Evolutionary conservation across 2,797 vertebrate genomes (phyloP).

Genomic region (Neosilurus mollespiculum): DNA sequence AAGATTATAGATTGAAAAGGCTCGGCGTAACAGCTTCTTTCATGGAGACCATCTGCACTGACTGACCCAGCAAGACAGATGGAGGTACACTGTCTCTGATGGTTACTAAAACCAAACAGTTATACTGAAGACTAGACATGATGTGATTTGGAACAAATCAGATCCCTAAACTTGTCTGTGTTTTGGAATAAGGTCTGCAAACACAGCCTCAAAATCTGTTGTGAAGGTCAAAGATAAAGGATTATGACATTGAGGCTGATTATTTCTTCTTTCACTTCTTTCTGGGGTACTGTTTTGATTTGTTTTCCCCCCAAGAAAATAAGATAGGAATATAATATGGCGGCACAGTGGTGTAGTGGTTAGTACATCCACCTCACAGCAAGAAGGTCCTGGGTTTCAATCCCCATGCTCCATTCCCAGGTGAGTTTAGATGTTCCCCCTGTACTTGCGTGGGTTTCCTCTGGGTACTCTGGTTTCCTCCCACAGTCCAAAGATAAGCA

Average conservation of each 20-base stretch:
- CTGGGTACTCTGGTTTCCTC: no score
- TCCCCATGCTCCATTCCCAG: no score
- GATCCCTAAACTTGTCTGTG: conserved; percentile 35
- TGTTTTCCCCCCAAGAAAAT: not conserved
- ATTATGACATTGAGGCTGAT: not conserved
- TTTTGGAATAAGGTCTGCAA: conserved; percentile 46
- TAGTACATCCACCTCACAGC: no score
- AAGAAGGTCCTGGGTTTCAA: no score
- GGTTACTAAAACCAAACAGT: conserved; percentile 40
- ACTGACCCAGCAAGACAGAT: conserved; percentile 40
- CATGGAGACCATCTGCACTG: conserved; percentile 30
- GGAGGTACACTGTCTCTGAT: conserved; percentile 28
- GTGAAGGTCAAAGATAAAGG: conserved; percentile 47
- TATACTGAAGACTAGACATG: conserved; percentile 38
- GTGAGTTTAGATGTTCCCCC: no score
- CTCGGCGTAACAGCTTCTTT: conserved; percentile 3
- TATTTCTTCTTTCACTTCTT: not conserved
- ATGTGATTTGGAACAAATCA: conserved; percentile 48
- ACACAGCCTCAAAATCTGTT: conserved; percentile 39
- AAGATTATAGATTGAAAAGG: conserved; percentile 23
- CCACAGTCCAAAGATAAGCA: no score
- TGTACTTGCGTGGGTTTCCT: no score
- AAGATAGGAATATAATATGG: not conserved
- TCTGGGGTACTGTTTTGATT: not conserved
- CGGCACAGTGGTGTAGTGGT: no score